Evolutionary conservation across 2,888 invertebrate species (phyloP), one percentile per base, ranked within the genome.

Genomic region (Drosophila basisetae): DNA sequence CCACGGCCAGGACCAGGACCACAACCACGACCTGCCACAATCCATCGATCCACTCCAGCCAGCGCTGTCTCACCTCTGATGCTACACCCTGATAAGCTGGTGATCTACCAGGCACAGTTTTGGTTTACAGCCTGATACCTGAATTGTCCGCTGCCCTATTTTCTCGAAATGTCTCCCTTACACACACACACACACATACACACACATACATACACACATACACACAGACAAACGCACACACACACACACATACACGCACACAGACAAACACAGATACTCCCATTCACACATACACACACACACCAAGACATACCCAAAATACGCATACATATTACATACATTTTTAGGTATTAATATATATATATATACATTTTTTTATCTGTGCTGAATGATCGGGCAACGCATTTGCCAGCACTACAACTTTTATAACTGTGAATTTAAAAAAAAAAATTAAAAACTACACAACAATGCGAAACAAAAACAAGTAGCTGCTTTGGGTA

Each of bases 131-230:
- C 22, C 31, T 25, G 7, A n/a, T 39, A 30, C 13, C 80, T 76
- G 76, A 39, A 18, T 18, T 18, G 18, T 11, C 11, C 30, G 3
- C 52, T n/a, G 90, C 82, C 82, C 82, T 82, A 88, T 85, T 85
- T 82, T 92, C 90, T 92, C 91, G 91, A 91, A 92, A 90, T 87
- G 89, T 88, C 91, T 58, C 69, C 72, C 66, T 84, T 22, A 89
- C 53, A 70, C 63, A 65, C 39, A 54, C 60, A 55, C 41, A 47
- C 22, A 60, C 2, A 70, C 10, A 56, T 22, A 49, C 41, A 41
- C 9, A 64, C 31, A 67, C 55, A 30, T 0, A 30, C 30, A 64
- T 11, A 55, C 30, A 47, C 18, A 60, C 2, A 70, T 7, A 52
- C 18, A 39, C 37, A 22, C 22, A 22, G 22, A 22, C 22, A 22